Percentiles rank a stretch among this genome's conserved stretches.
These are phyloP conservation scores for Ryuthela nishihirai DNA, from an alignment of 2,888 invertebrate species.

Conservation along the genomic window DNA sequence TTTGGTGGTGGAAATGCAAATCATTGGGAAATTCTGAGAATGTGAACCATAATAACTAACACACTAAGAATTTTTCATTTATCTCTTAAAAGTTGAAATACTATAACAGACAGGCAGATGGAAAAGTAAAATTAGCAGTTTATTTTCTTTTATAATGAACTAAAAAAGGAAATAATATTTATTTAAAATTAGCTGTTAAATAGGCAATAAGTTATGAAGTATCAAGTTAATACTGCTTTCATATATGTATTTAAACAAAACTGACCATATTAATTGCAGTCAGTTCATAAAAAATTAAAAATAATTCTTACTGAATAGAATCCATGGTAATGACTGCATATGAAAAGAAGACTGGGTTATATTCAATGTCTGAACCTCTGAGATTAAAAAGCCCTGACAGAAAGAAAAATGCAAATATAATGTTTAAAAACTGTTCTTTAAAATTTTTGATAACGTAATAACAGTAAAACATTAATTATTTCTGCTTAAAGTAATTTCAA, in stretches of 20 bases:
- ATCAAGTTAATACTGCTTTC: not conserved
- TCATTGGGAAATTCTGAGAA: no score
- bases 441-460: not conserved
- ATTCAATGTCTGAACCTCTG: conserved; percentile 81
- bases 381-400: conserved; percentile 73
- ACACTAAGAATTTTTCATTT: no score
- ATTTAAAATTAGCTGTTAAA: no score
- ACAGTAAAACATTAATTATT: not conserved
- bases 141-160: no score
- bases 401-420: not conserved
- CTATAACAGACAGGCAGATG: no score
- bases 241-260: not conserved
- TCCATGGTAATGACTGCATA: conserved; percentile 50
- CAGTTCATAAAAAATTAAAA: no score
- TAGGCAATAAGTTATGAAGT: not conserved
- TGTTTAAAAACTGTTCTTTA: not conserved
- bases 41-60: no score
- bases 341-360: conserved; percentile 67
- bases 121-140: no score
- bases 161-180: no score
- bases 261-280: not conserved
- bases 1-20: no score
- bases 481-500: no score
- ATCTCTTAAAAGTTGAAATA: no score
- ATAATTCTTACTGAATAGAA: conserved; percentile 37